Evolutionary conservation across 2,888 invertebrate genomes (phyloP).

Genomic region (Andrena haemorrhoa): DNA sequence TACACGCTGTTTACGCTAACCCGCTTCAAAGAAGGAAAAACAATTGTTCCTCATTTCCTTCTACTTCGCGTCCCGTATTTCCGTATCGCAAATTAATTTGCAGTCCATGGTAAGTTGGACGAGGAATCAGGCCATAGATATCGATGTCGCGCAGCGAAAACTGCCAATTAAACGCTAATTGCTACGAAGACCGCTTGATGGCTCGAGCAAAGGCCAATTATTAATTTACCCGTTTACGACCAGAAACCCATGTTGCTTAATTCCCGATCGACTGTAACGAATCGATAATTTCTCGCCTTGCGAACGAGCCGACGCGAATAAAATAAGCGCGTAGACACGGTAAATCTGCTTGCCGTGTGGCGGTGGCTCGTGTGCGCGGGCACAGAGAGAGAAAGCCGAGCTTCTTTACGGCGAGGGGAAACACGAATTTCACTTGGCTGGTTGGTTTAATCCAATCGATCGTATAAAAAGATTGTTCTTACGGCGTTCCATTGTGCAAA

Average conservation of each 20-base stretch:
- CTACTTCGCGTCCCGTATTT: too few species aligned
- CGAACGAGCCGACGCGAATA: not conserved
- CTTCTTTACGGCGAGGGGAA: not conserved
- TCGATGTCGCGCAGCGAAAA: slow-evolving; percentile 6
- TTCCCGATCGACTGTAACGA: slow-evolving; percentile 1
- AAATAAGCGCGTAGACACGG: not conserved
- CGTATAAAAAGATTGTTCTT: slow-evolving; percentile 4
- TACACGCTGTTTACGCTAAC: not conserved
- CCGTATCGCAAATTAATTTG: not conserved
- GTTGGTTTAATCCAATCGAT: slow-evolving; percentile 11
- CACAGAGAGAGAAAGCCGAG: not conserved
- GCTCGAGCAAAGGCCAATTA: not conserved
- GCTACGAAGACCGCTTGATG: not conserved
- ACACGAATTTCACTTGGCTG: slow-evolving; percentile 7
- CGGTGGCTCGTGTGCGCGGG: not conserved
- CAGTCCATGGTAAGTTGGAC: not conserved
- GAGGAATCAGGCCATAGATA: not conserved
- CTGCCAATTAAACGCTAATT: slow-evolving; percentile 37
- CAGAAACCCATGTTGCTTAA: not conserved
- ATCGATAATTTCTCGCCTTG: not conserved
- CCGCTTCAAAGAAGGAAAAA: too few species aligned
- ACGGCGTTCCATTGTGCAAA: not conserved
- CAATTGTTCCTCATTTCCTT: not conserved
- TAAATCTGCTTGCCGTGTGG: not conserved
- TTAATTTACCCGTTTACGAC: not conserved